Conservation (phyloP, 2,797 vertebrate species). For the Peromyscus attwateri region DNA sequence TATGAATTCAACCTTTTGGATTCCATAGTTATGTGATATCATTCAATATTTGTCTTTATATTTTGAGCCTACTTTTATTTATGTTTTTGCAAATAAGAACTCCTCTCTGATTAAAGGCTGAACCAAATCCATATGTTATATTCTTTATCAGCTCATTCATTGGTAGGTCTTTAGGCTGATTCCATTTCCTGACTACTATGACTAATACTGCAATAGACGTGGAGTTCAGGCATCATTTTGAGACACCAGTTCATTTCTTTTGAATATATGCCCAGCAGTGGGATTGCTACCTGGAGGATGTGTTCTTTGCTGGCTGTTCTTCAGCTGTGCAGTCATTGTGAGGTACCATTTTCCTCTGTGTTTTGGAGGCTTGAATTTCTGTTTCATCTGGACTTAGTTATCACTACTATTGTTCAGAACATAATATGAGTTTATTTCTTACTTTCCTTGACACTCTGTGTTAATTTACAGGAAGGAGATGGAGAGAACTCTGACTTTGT, state of each 20-base stretch:
- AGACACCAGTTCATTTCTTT: not conserved
- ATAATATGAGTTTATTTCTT: not conserved
- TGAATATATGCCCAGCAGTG: not conserved
- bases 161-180: not conserved
- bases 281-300: not conserved
- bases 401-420: not conserved
- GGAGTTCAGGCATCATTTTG: not conserved
- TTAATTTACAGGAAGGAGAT: not conserved
- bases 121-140: not conserved
- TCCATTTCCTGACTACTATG: not conserved
- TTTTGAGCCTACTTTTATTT: not conserved
- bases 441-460: not conserved
- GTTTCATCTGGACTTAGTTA: constrained; percentile 10
- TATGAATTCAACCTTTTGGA: not conserved
- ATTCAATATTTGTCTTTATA: not conserved
- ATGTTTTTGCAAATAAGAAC: not conserved
- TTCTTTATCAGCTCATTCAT: not conserved
- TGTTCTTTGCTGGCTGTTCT: not conserved
- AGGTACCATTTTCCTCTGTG: not conserved
- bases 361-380: not conserved
- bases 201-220: not conserved
- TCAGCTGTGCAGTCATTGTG: not conserved
- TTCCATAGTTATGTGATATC: not conserved
- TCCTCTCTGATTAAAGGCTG: not conserved
- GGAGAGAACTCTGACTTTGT: not conserved